phyloP scores from a whole-genome alignment of 1,140 invertebrate genomes.

The Agraylea sexmaculata region DNA sequence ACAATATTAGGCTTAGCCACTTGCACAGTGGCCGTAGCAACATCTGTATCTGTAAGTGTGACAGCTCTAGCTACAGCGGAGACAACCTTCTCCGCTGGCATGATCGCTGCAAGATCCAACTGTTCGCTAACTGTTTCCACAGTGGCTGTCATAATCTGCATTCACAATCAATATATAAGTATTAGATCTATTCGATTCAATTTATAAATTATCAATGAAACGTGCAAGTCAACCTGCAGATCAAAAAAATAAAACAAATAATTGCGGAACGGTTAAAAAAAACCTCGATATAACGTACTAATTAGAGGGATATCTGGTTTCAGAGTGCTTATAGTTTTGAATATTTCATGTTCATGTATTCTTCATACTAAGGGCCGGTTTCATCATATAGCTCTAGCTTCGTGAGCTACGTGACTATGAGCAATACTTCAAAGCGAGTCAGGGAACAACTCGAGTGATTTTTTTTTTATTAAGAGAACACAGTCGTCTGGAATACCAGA shows the following conservation, averaged over 20 bases:
- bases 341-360: no score
- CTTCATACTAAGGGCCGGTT: no score
- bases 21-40: slow-evolving; percentile 52
- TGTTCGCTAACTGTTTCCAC: slow-evolving; percentile 87
- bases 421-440: no score
- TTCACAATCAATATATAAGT: slow-evolving; percentile 10
- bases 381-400: no score
- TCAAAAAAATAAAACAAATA: slow-evolving; percentile 18
- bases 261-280: slow-evolving; percentile 15
- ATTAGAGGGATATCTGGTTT: no score
- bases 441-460: no score
- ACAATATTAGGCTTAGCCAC: slow-evolving; percentile 54
- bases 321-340: no score
- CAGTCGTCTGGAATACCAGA: no score
- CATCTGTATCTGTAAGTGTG: slow-evolving; percentile 79
- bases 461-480: no score
- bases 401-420: no score
- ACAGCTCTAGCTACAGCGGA: slow-evolving; percentile 73
- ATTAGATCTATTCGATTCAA: slow-evolving; percentile 9
- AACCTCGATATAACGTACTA: no score
- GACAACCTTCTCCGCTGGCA: slow-evolving; percentile 70
- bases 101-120: slow-evolving; percentile 67
- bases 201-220: slow-evolving; percentile 17
- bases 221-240: not conserved
- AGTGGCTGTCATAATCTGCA: slow-evolving; percentile 83